Evolutionary conservation across 2,888 invertebrate species (phyloP).

Genomic region (Clepsis dumicolana): DNA sequence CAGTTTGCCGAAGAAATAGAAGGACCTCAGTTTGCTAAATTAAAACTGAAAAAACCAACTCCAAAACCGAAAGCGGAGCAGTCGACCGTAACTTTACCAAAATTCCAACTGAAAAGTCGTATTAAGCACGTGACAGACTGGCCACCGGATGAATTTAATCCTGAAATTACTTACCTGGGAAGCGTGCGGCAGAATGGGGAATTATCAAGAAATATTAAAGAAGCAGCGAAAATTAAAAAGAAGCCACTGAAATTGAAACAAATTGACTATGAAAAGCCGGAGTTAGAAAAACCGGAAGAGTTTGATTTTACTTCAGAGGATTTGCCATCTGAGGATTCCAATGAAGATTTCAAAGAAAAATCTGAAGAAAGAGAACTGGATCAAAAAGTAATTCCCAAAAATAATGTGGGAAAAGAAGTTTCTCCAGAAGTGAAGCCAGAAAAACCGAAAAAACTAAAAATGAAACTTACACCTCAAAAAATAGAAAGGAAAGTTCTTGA

Average conservation of each 20-base stretch:
- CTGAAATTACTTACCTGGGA: conserved; percentile 83
- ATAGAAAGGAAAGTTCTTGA: conserved; percentile 88
- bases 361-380: conserved; percentile 49
- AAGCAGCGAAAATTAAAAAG: conserved; percentile 88
- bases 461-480: conserved; percentile 81
- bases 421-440: conserved; percentile 50
- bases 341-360: conserved; percentile 55
- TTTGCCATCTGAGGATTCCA: background rate
- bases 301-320: conserved; percentile 52
- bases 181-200: conserved; percentile 87
- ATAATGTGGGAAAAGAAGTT: conserved; percentile 52
- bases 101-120: conserved; percentile 90
- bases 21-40: conserved; percentile 87
- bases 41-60: conserved; percentile 88
- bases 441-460: conserved; percentile 56
- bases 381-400: conserved; percentile 21
- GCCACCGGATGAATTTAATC: conserved; percentile 85
- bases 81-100: conserved; percentile 82
- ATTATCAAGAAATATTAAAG: conserved; percentile 89
- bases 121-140: conserved; percentile 87
- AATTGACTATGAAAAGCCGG: conserved; percentile 77
- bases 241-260: conserved; percentile 83
- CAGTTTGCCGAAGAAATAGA: conserved; percentile 86
- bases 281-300: conserved; percentile 82
- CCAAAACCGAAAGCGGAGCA: conserved; percentile 79